phyloP scores from a whole-genome alignment of 1,140 invertebrate species.

The Eupristina koningsbergeri region DNA sequence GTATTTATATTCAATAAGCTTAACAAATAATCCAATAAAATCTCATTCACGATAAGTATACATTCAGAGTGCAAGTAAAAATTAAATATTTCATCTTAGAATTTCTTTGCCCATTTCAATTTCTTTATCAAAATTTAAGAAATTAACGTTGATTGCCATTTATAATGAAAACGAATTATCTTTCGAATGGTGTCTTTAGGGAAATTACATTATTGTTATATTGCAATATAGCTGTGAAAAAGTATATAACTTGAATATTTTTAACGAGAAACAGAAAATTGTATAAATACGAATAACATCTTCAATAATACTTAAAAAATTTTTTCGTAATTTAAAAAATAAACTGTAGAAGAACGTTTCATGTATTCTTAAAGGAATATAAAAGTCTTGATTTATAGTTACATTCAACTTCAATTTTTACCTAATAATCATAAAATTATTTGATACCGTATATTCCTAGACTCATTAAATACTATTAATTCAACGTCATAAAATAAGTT shows the following conservation, averaged over 20 bases:
- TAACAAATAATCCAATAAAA: too few relatives aligned
- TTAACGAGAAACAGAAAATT: not conserved
- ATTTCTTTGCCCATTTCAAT: not conserved
- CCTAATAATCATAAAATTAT: too few relatives aligned
- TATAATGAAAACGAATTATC: constrained; percentile 6
- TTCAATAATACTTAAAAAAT: not conserved
- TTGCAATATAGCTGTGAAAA: not conserved
- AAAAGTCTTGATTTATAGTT: too few relatives aligned
- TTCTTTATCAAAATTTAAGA: constrained; percentile 8
- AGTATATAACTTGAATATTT: not conserved
- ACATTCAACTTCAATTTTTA: too few relatives aligned
- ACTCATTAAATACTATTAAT: too few relatives aligned
- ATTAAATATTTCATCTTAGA: not conserved
- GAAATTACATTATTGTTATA: not conserved
- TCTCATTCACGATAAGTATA: not conserved
- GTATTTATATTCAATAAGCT: too few relatives aligned
- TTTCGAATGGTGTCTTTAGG: too few relatives aligned
- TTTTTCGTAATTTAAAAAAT: too few relatives aligned
- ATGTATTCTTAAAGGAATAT: too few relatives aligned
- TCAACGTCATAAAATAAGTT: too few relatives aligned
- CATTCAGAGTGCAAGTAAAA: not conserved
- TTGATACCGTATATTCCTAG: too few relatives aligned
- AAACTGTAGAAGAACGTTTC: too few relatives aligned
- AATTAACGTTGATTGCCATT: not conserved
- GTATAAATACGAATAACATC: not conserved